Conservation (phyloP, 2,888 invertebrate genomes). For the Tuta absoluta region DNA sequence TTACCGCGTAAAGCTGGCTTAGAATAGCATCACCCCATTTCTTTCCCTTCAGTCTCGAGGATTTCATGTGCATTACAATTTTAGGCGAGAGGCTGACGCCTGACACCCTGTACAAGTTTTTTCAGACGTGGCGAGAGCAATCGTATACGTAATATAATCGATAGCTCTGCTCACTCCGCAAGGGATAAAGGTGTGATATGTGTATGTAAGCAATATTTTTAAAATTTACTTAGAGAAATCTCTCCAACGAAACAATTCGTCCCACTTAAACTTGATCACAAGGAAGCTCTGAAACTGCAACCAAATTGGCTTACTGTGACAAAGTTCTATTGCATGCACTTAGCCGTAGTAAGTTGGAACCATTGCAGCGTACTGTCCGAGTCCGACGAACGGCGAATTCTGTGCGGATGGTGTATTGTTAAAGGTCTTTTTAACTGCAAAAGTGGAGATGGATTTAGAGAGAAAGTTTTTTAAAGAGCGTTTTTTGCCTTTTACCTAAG, state of each 20-base stretch:
- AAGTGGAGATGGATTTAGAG: not conserved
- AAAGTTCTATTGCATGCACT: constrained; percentile 15
- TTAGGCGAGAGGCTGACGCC: no score
- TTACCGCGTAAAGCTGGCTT: no score
- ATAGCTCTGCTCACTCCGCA: no score
- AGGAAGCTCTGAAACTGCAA: constrained; percentile 5
- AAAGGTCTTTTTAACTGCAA: constrained; percentile 13
- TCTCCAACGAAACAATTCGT: not conserved
- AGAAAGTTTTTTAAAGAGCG: not conserved
- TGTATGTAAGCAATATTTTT: no score
- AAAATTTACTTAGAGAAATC: not conserved
- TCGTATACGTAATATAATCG: no score
- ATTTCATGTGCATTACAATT: no score
- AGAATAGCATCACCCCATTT: no score
- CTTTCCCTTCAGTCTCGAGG: no score
- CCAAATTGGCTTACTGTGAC: constrained; percentile 4
- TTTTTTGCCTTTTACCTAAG: not conserved
- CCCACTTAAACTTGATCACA: not conserved
- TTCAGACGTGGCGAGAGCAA: no score
- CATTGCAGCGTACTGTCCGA: not conserved
- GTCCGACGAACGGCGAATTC: not conserved
- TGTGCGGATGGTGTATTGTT: not conserved
- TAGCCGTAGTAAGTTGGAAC: constrained; percentile 8
- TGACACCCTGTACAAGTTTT: no score
- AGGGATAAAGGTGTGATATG: no score